These are phyloP conservation scores for Conchocele bisecta DNA, from an alignment of 2,888 invertebrate genomes.

Conservation along the genomic window DNA sequence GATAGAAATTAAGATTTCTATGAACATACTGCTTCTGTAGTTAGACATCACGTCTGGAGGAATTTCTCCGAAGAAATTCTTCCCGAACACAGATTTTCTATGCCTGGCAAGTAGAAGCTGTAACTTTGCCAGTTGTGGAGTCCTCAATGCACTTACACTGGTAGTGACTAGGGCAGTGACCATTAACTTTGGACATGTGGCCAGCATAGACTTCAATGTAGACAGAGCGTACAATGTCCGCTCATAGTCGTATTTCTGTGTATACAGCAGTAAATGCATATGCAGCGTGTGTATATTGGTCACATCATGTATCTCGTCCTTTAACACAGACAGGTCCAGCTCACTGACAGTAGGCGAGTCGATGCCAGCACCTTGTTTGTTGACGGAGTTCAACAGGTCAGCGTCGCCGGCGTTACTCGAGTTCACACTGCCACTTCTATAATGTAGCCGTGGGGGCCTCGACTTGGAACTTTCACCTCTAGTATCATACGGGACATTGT, in stretches of 20 bases:
- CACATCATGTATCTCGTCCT: conserved; percentile 61
- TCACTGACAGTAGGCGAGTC: conserved; percentile 76
- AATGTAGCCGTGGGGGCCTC: conserved; percentile 1
- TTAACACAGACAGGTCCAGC: conserved; percentile 54
- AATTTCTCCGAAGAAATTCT: conserved; percentile 84
- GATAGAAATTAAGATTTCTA: conserved; percentile 89
- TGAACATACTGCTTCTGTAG: conserved; percentile 90
- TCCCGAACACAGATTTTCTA: conserved; percentile 90
- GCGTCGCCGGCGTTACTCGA: conserved; percentile 68
- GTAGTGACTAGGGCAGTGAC: conserved; percentile 91
- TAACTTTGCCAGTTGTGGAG: conserved; percentile 83
- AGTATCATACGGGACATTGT: neutral
- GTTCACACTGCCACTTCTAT: conserved; percentile 42
- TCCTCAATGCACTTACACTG: conserved; percentile 85
- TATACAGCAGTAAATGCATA: conserved; percentile 92
- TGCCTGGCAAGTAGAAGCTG: conserved; percentile 89
- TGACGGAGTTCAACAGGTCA: conserved; percentile 71
- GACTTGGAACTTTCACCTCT: conserved; percentile 2
- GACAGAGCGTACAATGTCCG: conserved; percentile 89
- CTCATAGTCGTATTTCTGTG: conserved; percentile 90
- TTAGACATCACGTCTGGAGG: conserved; percentile 87
- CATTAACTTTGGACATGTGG: conserved; percentile 88
- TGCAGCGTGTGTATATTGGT: conserved; percentile 89
- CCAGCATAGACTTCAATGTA: conserved; percentile 89
- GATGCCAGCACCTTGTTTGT: conserved; percentile 63